Percentiles rank a stretch among this genome's conserved stretches.
These are phyloP conservation scores for Archivesica marissinica DNA, from an alignment of 1,140 invertebrate genomes.

Conservation along the genomic window DNA sequence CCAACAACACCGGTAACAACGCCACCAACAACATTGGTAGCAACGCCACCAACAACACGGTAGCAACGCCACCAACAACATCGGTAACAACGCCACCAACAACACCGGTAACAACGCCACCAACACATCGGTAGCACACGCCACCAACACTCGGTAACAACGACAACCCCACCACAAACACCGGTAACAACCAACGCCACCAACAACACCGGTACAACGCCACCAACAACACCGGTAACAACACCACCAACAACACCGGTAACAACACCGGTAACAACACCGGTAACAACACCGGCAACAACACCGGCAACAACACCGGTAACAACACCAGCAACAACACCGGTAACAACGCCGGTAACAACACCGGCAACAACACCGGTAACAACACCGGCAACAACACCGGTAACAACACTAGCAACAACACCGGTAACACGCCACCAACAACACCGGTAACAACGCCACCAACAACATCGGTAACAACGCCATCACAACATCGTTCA, in stretches of 20 bases:
- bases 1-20: too few relatives aligned
- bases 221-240: too few relatives aligned
- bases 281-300: constrained; percentile 1
- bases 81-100: too few relatives aligned
- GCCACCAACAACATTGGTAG: too few relatives aligned
- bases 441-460: too few relatives aligned
- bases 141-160: not conserved
- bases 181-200: not conserved
- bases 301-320: constrained; percentile 1
- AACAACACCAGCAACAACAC: constrained; percentile 1
- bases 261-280: constrained; percentile 1
- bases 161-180: not conserved
- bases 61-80: too few relatives aligned
- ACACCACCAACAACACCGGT: too few relatives aligned
- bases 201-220: not conserved
- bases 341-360: not conserved
- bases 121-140: too few relatives aligned
- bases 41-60: too few relatives aligned
- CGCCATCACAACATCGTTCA: not conserved
- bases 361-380: constrained; percentile 1
- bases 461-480: too few relatives aligned
- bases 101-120: too few relatives aligned
- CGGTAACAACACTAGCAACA: constrained; percentile 1
- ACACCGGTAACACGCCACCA: too few relatives aligned
- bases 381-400: constrained; percentile 1